Evolutionary conservation across 64 coral and sea anemone species (phyloP), one percentile per base, ranked within the genome.

Genomic region (Pachyseris speciosa): DNA sequence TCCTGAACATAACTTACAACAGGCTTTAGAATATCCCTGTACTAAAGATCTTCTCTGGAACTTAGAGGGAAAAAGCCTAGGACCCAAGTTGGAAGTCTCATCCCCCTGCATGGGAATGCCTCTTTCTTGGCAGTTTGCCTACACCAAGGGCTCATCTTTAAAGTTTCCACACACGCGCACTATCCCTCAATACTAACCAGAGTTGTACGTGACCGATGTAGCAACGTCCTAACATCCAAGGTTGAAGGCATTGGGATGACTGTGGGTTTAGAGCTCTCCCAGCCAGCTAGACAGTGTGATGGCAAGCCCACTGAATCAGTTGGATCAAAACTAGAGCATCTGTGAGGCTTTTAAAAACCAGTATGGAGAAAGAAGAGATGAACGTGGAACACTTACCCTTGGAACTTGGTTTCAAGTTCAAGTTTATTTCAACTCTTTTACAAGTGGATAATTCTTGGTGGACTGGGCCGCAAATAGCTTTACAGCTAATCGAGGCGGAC

Each of bases 231-330:
- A 9, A 98, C 83, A 74, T 98, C 96, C 59, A 98, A 50, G 12
- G 96, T 88, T 86, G 96, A 85, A 24, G 91, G 93, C 52, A 90
- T 78, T 26, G 93, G 96, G 17, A 93, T 83, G 16, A 89, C 87
- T 28, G 93, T 75, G 48, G 96, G 96, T 74, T 98, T 98, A 19
- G 96, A 98, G 72, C 89, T 95, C 45, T 98, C 93, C 96, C 96
- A 98, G 4, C 96, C 96, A 80, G 94, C 84, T 5, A 98, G 90
- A 59, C 96, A 98, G 22, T 98, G 96, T 25, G 94, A 94, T 22
- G 96, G 95, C 24, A 98, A 68, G n/a, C 93, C 84, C 43, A 98
- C 88, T 20, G 96, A 72, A 75, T 98, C 96, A 47, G 93, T 98
- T 47, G 96, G 93, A 37, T 98, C 96, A 73, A 98, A 98, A 52